Evolutionary conservation across 1,140 invertebrate genomes (phyloP), one percentile per base, ranked within the genome.

Genomic region (Vanessa atalanta): DNA sequence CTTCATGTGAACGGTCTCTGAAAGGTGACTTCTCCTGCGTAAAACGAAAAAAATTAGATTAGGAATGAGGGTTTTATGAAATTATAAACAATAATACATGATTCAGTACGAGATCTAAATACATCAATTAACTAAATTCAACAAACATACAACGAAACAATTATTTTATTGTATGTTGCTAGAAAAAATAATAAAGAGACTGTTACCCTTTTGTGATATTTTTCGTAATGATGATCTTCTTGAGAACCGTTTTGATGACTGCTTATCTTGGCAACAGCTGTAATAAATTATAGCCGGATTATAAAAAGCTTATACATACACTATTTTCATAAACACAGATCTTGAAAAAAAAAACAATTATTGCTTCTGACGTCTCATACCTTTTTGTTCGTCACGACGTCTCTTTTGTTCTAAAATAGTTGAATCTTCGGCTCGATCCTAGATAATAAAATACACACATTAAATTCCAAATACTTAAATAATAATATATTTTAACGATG

Each of bases 301-400:
- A 71, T 51, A 70, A 72, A 60, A 60, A 60, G 16, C 55, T 13
- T 20, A 1, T 60, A 20, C 5, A 3, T 60, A 11, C 7, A 43
- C 37, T 43, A 43, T 43, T 43, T 8, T 43, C 37, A 43, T 43
- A 43, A 43, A 43, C 8, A 43, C 7, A 43, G 37, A 31, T 20
- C 20, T 20, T 20, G 20, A 20, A 20, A 20, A 20, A n/a, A 20
- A 20, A 0, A 20, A 0, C 31, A 37, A 15, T 26, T 55, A 67
- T 13, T 60, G 23, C 16, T 60, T 37, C 26, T 63, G 48, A 51
- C 23, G 16, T 64, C 50, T 64, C 50, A 61, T 64, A 96, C 96
- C 95, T 94, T 96, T 95, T 84, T 95, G 95, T 83, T 96, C 95
- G 69, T 96, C 96, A 80, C 96, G 95, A 66, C 96, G 94, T 67